Evolutionary conservation across 2,113 vertebrate genomes (phyloP).

Genomic region (Picathartes gymnocephalus): DNA sequence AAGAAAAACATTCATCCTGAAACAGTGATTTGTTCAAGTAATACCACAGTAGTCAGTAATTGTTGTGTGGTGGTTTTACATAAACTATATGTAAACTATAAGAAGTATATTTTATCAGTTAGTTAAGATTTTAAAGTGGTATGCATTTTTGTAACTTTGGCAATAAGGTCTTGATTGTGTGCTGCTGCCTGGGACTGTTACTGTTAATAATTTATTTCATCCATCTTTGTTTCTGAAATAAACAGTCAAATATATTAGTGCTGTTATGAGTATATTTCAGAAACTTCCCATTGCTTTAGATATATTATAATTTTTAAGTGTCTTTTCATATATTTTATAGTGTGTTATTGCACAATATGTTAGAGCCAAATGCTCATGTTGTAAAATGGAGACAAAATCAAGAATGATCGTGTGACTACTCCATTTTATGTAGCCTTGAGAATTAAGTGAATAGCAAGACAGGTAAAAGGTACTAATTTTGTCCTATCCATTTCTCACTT

Average conservation of each 20-base stretch:
- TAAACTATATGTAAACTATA: background rate
- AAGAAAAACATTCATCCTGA: background rate
- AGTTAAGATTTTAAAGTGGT: background rate
- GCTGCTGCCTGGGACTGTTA: background rate
- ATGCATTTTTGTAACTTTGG: background rate
- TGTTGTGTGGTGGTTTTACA: accelerated
- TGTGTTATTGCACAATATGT: background rate
- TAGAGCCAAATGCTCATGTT: background rate
- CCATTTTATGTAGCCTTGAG: background rate
- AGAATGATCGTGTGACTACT: accelerated
- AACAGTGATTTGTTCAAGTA: background rate
- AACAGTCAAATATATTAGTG: background rate
- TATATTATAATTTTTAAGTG: background rate
- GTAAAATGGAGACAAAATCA: background rate
- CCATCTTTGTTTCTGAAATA: background rate
- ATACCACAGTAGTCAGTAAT: background rate
- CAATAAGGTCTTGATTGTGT: background rate
- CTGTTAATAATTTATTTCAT: background rate
- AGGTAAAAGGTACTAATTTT: background rate
- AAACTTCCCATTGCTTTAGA: background rate
- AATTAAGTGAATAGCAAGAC: background rate
- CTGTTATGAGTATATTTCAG: background rate
- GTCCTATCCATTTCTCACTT: background rate
- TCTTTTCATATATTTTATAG: background rate
- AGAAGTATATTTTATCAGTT: background rate